Conservation (phyloP, 2,113 vertebrate species). For the Glareola pratincola region DNA sequence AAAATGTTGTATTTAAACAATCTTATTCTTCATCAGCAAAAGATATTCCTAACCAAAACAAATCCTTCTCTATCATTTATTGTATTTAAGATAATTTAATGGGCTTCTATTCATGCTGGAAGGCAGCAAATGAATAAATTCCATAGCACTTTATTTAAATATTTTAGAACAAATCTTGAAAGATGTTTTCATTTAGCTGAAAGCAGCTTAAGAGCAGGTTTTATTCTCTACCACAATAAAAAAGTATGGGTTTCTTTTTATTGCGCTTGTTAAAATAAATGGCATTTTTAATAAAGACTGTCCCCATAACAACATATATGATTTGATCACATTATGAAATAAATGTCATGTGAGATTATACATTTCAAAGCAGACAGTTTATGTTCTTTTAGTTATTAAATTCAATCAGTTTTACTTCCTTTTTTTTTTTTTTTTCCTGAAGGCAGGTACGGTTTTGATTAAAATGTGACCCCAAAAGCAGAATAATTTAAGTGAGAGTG, state of each 20-base stretch:
- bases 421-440: constrained; percentile 59
- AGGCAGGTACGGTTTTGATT: constrained; percentile 74
- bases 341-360: constrained; percentile 74
- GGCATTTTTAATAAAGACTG: constrained; percentile 79
- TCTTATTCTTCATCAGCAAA: constrained; percentile 55
- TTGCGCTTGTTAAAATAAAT: constrained; percentile 77
- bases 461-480: constrained; percentile 72
- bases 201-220: constrained; percentile 73
- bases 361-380: constrained; percentile 70
- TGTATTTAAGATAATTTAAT: constrained; percentile 65
- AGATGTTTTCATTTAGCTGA: constrained; percentile 74
- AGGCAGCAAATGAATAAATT: constrained; percentile 67
- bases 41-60: constrained; percentile 54
- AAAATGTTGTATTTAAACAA: constrained; percentile 45
- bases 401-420: constrained; percentile 70
- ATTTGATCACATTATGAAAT: constrained; percentile 71
- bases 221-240: constrained; percentile 62
- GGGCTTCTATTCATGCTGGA: constrained; percentile 35
- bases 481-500: constrained; percentile 44
- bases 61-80: constrained; percentile 52
- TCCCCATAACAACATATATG: constrained; percentile 72
- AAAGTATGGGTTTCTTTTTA: constrained; percentile 64
- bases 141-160: constrained; percentile 74
- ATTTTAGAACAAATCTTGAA: constrained; percentile 74
- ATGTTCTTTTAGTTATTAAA: constrained; percentile 75